Evolutionary conservation across 2,113 vertebrate species (phyloP).

Genomic region (Mastomys natalensis): DNA sequence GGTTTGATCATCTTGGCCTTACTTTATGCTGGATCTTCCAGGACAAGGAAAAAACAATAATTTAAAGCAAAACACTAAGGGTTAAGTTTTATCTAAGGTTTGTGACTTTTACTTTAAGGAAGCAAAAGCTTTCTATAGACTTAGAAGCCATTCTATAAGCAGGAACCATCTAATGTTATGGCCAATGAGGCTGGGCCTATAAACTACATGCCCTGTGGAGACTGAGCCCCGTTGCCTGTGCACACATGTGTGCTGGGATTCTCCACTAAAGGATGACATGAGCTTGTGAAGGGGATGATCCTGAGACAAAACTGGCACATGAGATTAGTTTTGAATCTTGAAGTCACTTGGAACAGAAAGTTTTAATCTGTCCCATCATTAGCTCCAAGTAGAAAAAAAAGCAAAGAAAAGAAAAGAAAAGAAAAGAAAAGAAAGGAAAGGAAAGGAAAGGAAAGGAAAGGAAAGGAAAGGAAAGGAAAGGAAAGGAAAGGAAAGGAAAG

Average conservation of each 20-base stretch:
- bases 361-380: conserved; percentile 35
- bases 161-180: neutral
- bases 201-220: neutral
- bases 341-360: conserved; percentile 12
- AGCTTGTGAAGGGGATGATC: neutral
- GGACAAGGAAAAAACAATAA: conserved; percentile 35
- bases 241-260: neutral
- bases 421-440: too few relatives aligned
- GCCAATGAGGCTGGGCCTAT: neutral
- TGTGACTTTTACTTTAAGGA: conserved; percentile 41
- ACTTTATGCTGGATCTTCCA: conserved; percentile 58
- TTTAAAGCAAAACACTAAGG: conserved; percentile 28
- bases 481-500: too few relatives aligned
- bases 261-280: neutral
- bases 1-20: conserved; percentile 55
- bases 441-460: too few relatives aligned
- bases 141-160: conserved; percentile 28
- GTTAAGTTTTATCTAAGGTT: conserved; percentile 38
- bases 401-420: too few relatives aligned
- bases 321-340: conserved; percentile 16
- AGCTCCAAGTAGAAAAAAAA: neutral
- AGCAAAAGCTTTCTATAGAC: neutral
- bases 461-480: too few relatives aligned
- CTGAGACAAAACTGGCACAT: neutral
- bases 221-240: neutral